Conservation (phyloP, 2,888 invertebrate species). For the Tetragnatha montana region DNA sequence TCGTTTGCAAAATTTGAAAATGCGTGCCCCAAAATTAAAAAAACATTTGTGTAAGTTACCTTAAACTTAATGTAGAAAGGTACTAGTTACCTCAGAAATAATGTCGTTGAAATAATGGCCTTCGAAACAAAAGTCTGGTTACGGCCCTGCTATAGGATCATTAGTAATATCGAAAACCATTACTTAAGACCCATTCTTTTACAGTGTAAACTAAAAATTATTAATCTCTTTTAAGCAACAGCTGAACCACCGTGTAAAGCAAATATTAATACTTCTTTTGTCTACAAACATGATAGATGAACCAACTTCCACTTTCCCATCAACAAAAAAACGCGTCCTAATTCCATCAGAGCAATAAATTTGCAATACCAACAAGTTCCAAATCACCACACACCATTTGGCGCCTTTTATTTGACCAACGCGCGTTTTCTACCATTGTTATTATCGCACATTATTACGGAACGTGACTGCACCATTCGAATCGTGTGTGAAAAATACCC, state of each 20-base stretch:
- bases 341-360: neutral
- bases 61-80: too few relatives aligned
- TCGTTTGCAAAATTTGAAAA: too few relatives aligned
- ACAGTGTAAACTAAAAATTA: too few relatives aligned
- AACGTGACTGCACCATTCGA: conserved; percentile 49
- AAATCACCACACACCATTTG: neutral
- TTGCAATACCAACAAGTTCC: neutral
- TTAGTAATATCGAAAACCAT: too few relatives aligned
- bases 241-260: neutral
- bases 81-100: too few relatives aligned
- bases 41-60: too few relatives aligned
- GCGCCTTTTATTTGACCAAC: conserved; percentile 23
- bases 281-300: neutral
- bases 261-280: neutral
- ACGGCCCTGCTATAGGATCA: too few relatives aligned
- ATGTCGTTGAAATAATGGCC: too few relatives aligned
- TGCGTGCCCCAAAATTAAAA: too few relatives aligned
- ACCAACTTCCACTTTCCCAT: neutral
- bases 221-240: neutral
- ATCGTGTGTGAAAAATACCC: conserved; percentile 20
- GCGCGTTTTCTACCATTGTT: neutral
- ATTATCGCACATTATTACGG: neutral
- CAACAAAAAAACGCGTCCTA: neutral
- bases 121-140: too few relatives aligned
- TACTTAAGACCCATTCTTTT: too few relatives aligned